A percentile compares a stretch with the other conserved stretches of the same genome.
Evolutionary conservation across 35 echinoderm and acorn worm species (phyloP).

Genomic region (Ptychodera flava): DNA sequence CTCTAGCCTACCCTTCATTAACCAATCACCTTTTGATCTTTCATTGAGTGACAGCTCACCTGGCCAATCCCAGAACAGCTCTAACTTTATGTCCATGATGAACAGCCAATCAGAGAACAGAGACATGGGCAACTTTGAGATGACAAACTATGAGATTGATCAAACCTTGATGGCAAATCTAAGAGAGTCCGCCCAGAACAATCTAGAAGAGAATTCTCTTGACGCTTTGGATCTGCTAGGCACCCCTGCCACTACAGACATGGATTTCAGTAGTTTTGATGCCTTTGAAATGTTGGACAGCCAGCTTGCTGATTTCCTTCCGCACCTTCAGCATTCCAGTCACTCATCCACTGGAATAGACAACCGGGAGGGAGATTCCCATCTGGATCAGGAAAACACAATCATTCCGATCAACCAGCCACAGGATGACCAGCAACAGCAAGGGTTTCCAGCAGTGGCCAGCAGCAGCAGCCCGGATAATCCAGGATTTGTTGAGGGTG

Average conservation of each 20-base stretch:
- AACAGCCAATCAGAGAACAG: background rate
- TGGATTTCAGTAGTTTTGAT: slow-evolving; percentile 58
- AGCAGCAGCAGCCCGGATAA: background rate
- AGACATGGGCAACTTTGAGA: background rate
- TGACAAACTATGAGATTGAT: background rate
- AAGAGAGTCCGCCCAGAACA: background rate
- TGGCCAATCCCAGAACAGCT: background rate
- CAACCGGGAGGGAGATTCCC: background rate
- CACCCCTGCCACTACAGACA: slow-evolving; percentile 17
- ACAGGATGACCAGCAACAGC: background rate
- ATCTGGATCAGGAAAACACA: background rate
- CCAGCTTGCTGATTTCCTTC: slow-evolving; percentile 34
- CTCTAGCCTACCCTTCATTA: background rate
- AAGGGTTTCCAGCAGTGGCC: background rate
- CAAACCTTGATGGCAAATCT: background rate
- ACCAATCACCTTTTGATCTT: background rate
- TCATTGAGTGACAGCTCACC: background rate
- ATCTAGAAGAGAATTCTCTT: background rate
- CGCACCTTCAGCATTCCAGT: slow-evolving; percentile 3
- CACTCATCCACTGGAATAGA: background rate
- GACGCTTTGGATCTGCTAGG: background rate
- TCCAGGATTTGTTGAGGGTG: slow-evolving; percentile 7
- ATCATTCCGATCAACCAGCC: background rate
- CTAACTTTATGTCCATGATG: background rate
- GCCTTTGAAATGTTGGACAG: slow-evolving; percentile 71